Evolutionary conservation across 2,113 vertebrate species (phyloP).

Genomic region (Paradoxurus hermaphroditus): DNA sequence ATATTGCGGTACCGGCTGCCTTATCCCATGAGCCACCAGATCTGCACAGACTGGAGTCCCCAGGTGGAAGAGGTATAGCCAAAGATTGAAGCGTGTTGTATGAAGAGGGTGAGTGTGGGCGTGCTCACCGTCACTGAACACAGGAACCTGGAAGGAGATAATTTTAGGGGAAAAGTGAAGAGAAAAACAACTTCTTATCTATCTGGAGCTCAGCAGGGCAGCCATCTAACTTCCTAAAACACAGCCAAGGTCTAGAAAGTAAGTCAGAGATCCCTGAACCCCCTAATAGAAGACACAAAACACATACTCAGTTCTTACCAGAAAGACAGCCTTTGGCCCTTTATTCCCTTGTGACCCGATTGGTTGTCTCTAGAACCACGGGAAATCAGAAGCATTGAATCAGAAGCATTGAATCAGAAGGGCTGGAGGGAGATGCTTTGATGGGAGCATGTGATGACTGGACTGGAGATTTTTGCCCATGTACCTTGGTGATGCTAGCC

Average conservation of each 20-base stretch:
- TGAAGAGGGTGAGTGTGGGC: neutral
- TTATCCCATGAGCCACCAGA: neutral
- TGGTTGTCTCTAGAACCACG: neutral
- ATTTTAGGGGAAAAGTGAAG: neutral
- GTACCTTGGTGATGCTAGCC: neutral
- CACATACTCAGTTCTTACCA: neutral
- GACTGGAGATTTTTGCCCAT: neutral
- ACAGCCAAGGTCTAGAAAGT: neutral
- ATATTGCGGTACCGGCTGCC: neutral
- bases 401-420: neutral
- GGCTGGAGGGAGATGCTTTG: neutral
- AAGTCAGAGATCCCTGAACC: neutral
- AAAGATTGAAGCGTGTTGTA: neutral
- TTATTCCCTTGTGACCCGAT: neutral
- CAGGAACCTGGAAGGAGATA: neutral
- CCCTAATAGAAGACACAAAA: neutral
- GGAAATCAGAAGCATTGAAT: neutral
- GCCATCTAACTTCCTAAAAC: neutral
- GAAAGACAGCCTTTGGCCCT: neutral
- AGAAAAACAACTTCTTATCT: neutral
- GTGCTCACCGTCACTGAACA: neutral
- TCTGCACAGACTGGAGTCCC: neutral
- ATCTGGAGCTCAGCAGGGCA: neutral
- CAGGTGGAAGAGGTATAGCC: rapidly evolving
- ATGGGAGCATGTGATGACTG: too few species aligned